Conservation (phyloP, 2,113 vertebrate genomes). For the Hippocampus zosterae region DNA sequence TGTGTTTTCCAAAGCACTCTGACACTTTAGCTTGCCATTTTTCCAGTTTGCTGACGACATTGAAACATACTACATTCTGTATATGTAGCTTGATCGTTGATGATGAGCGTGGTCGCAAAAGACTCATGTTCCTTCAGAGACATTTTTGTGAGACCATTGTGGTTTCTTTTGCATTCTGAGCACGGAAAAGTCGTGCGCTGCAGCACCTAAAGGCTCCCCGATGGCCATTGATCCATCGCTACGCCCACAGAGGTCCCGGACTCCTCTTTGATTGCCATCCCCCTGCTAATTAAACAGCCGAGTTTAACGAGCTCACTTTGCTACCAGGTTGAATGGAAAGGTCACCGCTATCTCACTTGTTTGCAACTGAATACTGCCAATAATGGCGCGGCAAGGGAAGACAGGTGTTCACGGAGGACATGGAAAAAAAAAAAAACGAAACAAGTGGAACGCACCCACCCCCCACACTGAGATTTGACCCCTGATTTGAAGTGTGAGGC, state of each 20-base stretch:
- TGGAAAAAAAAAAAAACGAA: not conserved
- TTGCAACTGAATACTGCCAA: constrained; percentile 45
- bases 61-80: not conserved
- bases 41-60: not conserved
- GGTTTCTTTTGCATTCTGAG: not conserved
- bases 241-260: constrained; percentile 30
- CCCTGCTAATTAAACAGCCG: constrained; percentile 63
- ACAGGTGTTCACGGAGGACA: constrained; percentile 24
- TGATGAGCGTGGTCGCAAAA: not conserved
- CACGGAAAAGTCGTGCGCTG: constrained; percentile 20
- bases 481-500: too few species aligned
- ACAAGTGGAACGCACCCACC: too few species aligned
- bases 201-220: constrained; percentile 34
- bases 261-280: constrained; percentile 50
- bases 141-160: not conserved
- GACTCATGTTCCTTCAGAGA: not conserved
- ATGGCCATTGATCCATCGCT: constrained; percentile 60
- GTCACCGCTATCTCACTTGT: constrained; percentile 42
- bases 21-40: not conserved
- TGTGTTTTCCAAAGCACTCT: not conserved
- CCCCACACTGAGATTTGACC: too few species aligned
- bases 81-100: not conserved
- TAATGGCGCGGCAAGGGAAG: constrained; percentile 25
- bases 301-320: constrained; percentile 51
- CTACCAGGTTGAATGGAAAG: constrained; percentile 62